These are phyloP conservation scores for Gastrophysa polygoni DNA, from an alignment of 2,888 invertebrate genomes.

Conservation along the genomic window DNA sequence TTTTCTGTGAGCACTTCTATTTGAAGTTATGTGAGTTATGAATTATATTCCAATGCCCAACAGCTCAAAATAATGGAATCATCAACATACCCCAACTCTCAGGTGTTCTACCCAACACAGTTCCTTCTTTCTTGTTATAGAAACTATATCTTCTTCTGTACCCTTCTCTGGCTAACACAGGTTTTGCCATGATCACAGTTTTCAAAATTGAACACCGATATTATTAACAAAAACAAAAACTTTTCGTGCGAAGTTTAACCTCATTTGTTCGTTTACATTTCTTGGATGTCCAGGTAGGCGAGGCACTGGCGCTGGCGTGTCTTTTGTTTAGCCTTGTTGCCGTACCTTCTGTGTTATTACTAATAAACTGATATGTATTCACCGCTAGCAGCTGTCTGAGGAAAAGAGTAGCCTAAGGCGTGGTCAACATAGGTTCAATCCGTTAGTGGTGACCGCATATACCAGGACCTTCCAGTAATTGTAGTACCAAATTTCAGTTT, in stretches of 20 bases:
- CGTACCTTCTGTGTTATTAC: not conserved
- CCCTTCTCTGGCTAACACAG: conserved; percentile 26
- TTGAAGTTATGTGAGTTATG: no score
- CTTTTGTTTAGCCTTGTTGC: not conserved
- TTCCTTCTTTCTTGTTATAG: conserved; percentile 65
- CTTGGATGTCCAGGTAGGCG: conserved; percentile 29
- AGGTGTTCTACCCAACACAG: conserved; percentile 66
- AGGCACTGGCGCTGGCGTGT: conserved; percentile 13
- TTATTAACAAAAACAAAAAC: not conserved
- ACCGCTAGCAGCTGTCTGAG: no score
- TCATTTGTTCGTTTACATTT: conserved; percentile 2
- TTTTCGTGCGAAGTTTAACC: not conserved
- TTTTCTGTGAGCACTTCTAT: no score
- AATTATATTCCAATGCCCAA: no score
- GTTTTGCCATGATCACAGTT: conserved; percentile 6
- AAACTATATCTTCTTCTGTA: conserved; percentile 39
- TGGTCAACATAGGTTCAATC: not conserved
- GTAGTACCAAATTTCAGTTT: not conserved
- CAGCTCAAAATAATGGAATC: conserved; percentile 1
- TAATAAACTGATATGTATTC: no score
- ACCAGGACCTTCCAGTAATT: not conserved
- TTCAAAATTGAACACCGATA: conserved; percentile 12
- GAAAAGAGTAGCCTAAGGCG: no score
- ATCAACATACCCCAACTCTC: conserved; percentile 69
- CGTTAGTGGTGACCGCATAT: not conserved